Evolutionary conservation across 2,113 vertebrate species (phyloP).

Genomic region (Eudyptes chrysolophus): DNA sequence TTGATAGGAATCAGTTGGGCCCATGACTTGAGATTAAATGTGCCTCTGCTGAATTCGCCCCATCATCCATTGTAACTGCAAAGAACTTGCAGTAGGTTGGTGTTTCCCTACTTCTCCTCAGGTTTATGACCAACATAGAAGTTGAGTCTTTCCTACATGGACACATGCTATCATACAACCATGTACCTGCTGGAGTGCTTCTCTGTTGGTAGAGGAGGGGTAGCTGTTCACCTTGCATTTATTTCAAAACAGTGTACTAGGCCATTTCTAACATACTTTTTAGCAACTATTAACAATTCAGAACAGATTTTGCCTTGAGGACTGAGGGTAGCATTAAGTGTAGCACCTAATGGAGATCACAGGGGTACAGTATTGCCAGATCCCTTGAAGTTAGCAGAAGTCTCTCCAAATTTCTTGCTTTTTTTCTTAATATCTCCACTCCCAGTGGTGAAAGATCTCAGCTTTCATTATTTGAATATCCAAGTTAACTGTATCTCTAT

Average conservation of each 20-base stretch:
- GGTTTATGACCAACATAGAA: not conserved
- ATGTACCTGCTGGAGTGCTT: rapidly evolving
- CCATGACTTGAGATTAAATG: not conserved
- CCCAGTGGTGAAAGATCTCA: not conserved
- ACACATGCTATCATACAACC: not conserved
- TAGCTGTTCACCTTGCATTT: not conserved
- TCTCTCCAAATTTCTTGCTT: not conserved
- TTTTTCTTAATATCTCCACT: not conserved
- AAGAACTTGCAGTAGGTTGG: not conserved
- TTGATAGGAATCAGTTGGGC: not conserved
- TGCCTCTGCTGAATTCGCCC: not conserved
- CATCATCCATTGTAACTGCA: not conserved
- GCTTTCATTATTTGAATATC: not conserved
- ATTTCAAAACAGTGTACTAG: not conserved
- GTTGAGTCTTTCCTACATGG: not conserved
- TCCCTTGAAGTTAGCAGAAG: not conserved
- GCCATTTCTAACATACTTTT: not conserved
- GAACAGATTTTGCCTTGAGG: not conserved
- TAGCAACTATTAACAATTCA: not conserved
- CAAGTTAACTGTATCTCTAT: not conserved
- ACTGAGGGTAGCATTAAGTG: not conserved
- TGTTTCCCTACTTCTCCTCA: not conserved
- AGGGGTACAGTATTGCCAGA: not conserved
- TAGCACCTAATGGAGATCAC: not conserved
- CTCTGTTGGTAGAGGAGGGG: not conserved